These are phyloP conservation scores for Aphidius gifuensis DNA, from an alignment of 1,140 invertebrate species.

Conservation along the genomic window DNA sequence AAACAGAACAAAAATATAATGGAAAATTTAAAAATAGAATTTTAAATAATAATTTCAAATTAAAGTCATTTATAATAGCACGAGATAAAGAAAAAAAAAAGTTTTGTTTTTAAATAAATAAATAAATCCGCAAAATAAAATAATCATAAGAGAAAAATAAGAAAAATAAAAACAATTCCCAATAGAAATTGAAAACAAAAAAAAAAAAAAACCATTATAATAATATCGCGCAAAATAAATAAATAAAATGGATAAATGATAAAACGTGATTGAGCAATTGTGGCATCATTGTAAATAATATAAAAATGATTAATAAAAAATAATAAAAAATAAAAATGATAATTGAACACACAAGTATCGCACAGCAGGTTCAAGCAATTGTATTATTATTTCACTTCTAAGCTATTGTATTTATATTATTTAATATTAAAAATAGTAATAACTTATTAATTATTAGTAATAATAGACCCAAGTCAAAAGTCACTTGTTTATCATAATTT, in stretches of 20 bases:
- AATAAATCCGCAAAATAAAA: too few relatives aligned
- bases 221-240: constrained; percentile 1
- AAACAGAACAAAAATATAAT: neutral
- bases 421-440: constrained; percentile 31
- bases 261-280: too few relatives aligned
- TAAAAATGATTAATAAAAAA: neutral
- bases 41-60: neutral
- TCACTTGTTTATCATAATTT: too few relatives aligned
- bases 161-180: too few relatives aligned
- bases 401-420: constrained; percentile 41
- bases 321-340: constrained; percentile 2
- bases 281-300: too few relatives aligned
- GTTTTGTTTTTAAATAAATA: too few relatives aligned
- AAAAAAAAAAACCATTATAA: neutral
- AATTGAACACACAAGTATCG: constrained; percentile 9
- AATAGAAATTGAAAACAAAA: too few relatives aligned
- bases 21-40: neutral
- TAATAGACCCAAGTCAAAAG: too few relatives aligned
- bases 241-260: neutral
- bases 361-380: constrained; percentile 34
- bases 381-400: constrained; percentile 40
- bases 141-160: too few relatives aligned
- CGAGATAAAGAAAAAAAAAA: too few relatives aligned
- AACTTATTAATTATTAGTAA: neutral
- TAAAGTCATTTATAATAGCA: neutral